Percentiles rank a stretch among this genome's conserved stretches.
These are phyloP conservation scores for Lithobates sylvaticus DNA, from an alignment of 2,797 vertebrate species.

Conservation along the genomic window DNA sequence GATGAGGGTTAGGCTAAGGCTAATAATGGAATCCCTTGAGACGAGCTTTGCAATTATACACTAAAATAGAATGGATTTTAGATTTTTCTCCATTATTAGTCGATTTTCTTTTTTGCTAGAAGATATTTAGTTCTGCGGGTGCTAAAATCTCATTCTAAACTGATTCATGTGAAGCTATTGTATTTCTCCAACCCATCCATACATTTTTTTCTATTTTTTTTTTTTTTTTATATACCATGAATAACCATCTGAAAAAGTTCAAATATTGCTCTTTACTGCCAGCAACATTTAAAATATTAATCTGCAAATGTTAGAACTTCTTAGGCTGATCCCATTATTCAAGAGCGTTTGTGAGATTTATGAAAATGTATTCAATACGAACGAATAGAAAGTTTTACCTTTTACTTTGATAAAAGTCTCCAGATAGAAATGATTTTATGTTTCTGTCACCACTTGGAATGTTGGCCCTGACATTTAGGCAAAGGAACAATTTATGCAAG, in stretches of 20 bases:
- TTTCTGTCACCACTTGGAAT: slow-evolving; percentile 30
- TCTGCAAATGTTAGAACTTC: slow-evolving; percentile 9
- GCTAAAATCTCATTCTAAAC: slow-evolving; percentile 37
- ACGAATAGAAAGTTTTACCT: slow-evolving; percentile 6
- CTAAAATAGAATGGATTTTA: slow-evolving; percentile 45
- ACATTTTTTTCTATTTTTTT: neutral
- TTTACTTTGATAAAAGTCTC: neutral
- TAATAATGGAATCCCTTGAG: slow-evolving; percentile 51
- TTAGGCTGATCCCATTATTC: slow-evolving; percentile 29
- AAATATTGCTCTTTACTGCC: slow-evolving; percentile 1
- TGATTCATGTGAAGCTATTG: slow-evolving; percentile 25
- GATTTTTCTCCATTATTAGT: slow-evolving; percentile 40
- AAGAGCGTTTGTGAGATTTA: neutral
- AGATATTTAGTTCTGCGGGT: slow-evolving; percentile 29
- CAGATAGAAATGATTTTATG: slow-evolving; percentile 1
- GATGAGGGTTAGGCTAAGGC: slow-evolving; percentile 54
- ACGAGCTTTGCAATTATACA: slow-evolving; percentile 52
- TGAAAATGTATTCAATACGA: slow-evolving; percentile 39
- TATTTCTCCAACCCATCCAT: slow-evolving; percentile 35
- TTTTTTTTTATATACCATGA: neutral
- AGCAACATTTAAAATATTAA: slow-evolving; percentile 39
- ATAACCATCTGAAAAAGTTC: neutral
- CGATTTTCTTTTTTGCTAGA: slow-evolving; percentile 51
- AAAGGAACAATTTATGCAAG: slow-evolving; percentile 19
- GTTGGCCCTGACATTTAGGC: slow-evolving; percentile 17